Evolutionary conservation across 2,113 vertebrate genomes (phyloP).

Genomic region (Ciconia maguari): DNA sequence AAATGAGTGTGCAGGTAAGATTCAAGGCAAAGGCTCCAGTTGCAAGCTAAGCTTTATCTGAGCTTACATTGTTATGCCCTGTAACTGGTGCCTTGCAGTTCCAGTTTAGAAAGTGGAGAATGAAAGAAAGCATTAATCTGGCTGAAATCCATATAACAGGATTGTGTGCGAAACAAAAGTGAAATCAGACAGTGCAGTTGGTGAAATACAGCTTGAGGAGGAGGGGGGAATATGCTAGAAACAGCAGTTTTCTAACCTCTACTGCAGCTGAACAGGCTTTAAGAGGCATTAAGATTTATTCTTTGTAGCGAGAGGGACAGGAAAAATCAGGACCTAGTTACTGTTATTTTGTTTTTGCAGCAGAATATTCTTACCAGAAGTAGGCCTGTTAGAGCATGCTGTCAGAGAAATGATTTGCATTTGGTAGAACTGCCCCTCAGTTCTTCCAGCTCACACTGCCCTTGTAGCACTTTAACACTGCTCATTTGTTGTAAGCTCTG

Average conservation of each 20-base stretch:
- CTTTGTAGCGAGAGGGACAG: conserved; percentile 13
- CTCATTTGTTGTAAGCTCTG: conserved; percentile 19
- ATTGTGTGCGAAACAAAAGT: conserved; percentile 47
- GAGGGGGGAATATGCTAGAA: not conserved
- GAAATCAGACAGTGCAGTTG: conserved; percentile 6
- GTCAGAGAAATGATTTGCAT: conserved; percentile 49
- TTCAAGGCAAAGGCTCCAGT: not conserved
- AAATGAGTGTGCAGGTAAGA: conserved; percentile 46
- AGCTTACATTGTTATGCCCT: not conserved
- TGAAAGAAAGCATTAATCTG: conserved; percentile 41
- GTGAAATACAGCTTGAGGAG: not conserved
- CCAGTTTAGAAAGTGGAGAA: not conserved
- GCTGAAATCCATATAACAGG: conserved; percentile 43
- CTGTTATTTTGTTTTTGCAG: conserved; percentile 42
- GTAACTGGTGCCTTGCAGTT: conserved; percentile 12
- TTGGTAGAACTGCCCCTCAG: conserved; percentile 23
- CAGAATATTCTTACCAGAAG: conserved; percentile 47
- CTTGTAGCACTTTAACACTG: conserved; percentile 41
- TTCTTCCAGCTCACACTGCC: not conserved
- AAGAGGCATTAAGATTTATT: conserved; percentile 42
- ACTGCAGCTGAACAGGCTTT: conserved; percentile 46
- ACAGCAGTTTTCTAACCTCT: conserved; percentile 50
- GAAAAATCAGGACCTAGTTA: conserved; percentile 47
- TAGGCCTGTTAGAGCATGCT: conserved; percentile 22
- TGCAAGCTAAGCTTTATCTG: conserved; percentile 23